Conservation (phyloP, 30 jellyfish, hydroid and myxozoan genomes). For the Aurelia sp. region DNA sequence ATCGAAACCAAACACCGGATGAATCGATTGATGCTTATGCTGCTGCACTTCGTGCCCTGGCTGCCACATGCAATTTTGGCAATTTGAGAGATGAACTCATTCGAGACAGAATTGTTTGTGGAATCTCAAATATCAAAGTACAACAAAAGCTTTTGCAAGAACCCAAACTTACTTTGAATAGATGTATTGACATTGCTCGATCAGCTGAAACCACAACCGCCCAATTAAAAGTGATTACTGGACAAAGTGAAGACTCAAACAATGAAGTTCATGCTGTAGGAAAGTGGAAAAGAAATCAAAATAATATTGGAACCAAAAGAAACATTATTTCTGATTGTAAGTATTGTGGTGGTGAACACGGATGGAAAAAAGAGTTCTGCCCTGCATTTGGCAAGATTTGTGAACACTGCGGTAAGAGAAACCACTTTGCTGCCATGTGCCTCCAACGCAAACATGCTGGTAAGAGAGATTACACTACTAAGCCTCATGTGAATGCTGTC, state of each 20-base stretch:
- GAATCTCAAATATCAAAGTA: too few relatives aligned
- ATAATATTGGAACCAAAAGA: not conserved
- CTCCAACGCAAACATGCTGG: too few relatives aligned
- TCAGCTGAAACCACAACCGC: not conserved
- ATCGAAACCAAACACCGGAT: slow-evolving; percentile 9
- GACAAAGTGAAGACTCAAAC: not conserved
- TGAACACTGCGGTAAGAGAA: too few relatives aligned
- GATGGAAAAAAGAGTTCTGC: not conserved
- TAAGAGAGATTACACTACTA: too few relatives aligned
- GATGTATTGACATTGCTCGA: too few relatives aligned
- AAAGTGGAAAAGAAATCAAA: slow-evolving; percentile 5
- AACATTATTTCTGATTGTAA: slow-evolving; percentile 2
- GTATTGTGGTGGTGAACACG: slow-evolving; percentile 29
- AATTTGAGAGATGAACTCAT: too few relatives aligned
- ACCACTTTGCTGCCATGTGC: too few relatives aligned
- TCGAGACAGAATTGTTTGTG: too few relatives aligned
- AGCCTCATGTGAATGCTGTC: too few relatives aligned
- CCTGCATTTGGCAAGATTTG: too few relatives aligned
- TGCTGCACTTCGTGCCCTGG: slow-evolving; percentile 10
- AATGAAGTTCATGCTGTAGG: not conserved
- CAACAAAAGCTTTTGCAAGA: too few relatives aligned
- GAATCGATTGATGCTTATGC: slow-evolving; percentile 14
- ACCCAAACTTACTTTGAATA: too few relatives aligned
- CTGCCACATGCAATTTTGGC: not conserved
- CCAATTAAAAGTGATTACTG: not conserved